Conservation (phyloP, 2,888 invertebrate species). For the Eristalis intricaria region DNA sequence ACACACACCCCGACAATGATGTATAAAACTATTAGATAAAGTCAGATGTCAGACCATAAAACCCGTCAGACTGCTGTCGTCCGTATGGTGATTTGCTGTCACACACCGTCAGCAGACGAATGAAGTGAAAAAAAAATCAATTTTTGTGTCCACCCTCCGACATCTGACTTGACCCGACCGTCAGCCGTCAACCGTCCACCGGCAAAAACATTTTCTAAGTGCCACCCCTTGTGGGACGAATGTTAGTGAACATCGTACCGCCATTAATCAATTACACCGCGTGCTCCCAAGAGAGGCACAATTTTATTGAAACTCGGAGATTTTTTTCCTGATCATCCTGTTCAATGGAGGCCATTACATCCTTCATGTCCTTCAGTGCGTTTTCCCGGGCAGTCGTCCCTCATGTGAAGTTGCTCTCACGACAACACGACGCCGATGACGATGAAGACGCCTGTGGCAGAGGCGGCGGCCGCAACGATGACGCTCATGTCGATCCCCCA, state of each 20-base stretch:
- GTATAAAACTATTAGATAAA: slow-evolving; percentile 68
- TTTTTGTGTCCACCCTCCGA: slow-evolving; percentile 50
- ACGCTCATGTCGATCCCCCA: slow-evolving; percentile 29
- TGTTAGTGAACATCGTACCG: slow-evolving; percentile 64
- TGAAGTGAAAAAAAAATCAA: slow-evolving; percentile 47
- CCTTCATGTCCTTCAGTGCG: slow-evolving; percentile 66
- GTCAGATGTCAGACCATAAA: slow-evolving; percentile 69
- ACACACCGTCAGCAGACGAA: slow-evolving; percentile 38
- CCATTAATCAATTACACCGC: slow-evolving; percentile 79
- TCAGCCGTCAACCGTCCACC: slow-evolving; percentile 7
- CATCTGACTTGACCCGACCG: slow-evolving; percentile 23
- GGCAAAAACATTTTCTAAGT: slow-evolving; percentile 45
- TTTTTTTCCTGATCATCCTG: slow-evolving; percentile 34
- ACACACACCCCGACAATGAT: slow-evolving; percentile 62
- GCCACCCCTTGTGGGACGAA: slow-evolving; percentile 56
- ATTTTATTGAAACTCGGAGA: slow-evolving; percentile 54
- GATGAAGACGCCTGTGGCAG: background rate
- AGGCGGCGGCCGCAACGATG: slow-evolving; percentile 1
- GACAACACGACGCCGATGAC: background rate
- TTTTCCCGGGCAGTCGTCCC: slow-evolving; percentile 44
- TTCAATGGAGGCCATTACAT: slow-evolving; percentile 66
- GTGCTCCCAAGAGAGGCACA: slow-evolving; percentile 72
- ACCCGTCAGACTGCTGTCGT: slow-evolving; percentile 70
- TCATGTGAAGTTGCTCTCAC: slow-evolving; percentile 53
- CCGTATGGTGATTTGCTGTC: slow-evolving; percentile 69